These are phyloP conservation scores for Aegithalos caudatus DNA, from an alignment of 2,113 vertebrate species.

Conservation along the genomic window DNA sequence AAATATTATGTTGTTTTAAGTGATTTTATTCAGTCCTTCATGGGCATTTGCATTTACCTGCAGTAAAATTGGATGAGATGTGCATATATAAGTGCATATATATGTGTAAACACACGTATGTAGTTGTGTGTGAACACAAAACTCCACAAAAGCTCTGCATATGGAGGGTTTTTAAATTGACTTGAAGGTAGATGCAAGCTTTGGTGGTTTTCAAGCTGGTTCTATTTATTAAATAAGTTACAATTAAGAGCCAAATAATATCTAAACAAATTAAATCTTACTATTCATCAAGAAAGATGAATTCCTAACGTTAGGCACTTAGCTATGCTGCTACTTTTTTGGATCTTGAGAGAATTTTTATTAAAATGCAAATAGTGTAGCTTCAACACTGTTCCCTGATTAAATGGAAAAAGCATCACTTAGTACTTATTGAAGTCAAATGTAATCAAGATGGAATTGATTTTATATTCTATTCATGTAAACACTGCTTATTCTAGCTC, in stretches of 20 bases:
- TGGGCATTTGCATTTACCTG: not conserved
- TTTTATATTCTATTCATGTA: constrained; percentile 68
- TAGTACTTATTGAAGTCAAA: constrained; percentile 65
- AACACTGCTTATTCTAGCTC: constrained; percentile 60
- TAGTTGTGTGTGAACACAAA: not conserved
- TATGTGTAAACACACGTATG: not conserved
- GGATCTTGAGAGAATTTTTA: constrained; percentile 40
- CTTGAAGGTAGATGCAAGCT: not conserved
- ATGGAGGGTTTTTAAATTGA: not conserved
- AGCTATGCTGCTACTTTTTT: constrained; percentile 5
- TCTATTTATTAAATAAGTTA: not conserved
- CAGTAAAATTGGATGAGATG: not conserved
- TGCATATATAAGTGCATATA: not conserved
- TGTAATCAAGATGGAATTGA: constrained; percentile 73
- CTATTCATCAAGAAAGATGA: not conserved
- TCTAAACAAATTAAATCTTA: not conserved
- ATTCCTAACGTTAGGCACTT: not conserved
- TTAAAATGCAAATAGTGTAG: constrained; percentile 65
- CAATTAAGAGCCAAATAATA: constrained; percentile 1
- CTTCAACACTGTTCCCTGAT: constrained; percentile 51
- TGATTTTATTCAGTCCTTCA: not conserved
- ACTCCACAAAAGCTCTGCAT: not conserved
- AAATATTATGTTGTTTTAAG: not conserved
- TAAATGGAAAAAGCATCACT: constrained; percentile 69
- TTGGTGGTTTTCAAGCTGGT: not conserved